Percentiles rank a stretch among this genome's conserved stretches.
Evolutionary conservation across 1,140 invertebrate genomes (phyloP).

Genomic region (Anagrus nilaparvatae): DNA sequence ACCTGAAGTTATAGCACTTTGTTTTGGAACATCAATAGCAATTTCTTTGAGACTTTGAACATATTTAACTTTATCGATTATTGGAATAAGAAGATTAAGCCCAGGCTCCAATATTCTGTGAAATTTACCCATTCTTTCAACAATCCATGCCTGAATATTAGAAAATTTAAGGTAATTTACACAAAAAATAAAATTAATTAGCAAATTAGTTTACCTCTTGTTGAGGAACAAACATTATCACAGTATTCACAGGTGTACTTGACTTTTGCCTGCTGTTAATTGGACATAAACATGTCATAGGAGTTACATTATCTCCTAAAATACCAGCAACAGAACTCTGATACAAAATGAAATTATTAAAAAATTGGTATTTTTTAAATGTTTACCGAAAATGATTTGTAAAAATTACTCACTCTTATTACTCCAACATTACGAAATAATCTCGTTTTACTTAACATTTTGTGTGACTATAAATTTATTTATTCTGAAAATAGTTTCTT

Average conservation of each 20-base stretch:
- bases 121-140: conserved; percentile 98
- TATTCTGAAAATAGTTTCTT: too few relatives aligned
- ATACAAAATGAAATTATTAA: conserved; percentile 14
- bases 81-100: conserved; percentile 84
- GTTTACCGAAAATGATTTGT: neutral
- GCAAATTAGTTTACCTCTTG: conserved; percentile 64
- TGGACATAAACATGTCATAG: conserved; percentile 16
- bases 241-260: conserved; percentile 78
- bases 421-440: conserved; percentile 19
- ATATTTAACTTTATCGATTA: conserved; percentile 92
- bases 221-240: conserved; percentile 96
- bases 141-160: conserved; percentile 78
- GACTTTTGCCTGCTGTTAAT: conserved; percentile 46
- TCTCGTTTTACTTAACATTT: conserved; percentile 22
- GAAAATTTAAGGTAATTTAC: neutral
- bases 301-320: conserved; percentile 17
- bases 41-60: conserved; percentile 99
- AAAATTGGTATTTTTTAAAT: conserved; percentile 7
- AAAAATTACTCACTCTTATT: conserved; percentile 18
- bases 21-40: conserved; percentile 97
- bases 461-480: conserved; percentile 1
- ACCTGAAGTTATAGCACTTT: conserved; percentile 92
- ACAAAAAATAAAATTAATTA: neutral
- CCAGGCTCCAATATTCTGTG: conserved; percentile 88
- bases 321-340: conserved; percentile 23